Evolutionary conservation across 2,113 vertebrate genomes (phyloP).

Genomic region (Abramis brama): DNA sequence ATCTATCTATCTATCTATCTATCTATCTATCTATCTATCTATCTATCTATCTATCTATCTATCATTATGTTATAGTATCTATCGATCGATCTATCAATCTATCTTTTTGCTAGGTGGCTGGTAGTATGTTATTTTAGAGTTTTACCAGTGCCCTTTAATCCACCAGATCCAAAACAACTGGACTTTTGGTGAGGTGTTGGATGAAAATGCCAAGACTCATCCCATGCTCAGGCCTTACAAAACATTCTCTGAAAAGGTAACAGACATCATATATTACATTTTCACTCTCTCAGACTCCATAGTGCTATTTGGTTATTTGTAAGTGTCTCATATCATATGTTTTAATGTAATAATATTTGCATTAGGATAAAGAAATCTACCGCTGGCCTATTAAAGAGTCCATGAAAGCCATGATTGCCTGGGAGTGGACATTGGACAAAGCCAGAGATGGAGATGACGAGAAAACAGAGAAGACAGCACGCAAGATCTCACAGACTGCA

Average conservation of each 20-base stretch:
- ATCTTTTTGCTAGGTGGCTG: not conserved
- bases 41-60: too few species aligned
- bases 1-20: too few species aligned
- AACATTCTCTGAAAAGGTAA: conserved; percentile 94
- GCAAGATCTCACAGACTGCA: conserved; percentile 91
- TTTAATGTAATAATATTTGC: not conserved
- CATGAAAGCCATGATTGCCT: conserved; percentile 91
- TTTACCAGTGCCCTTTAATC: not conserved
- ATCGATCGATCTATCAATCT: too few species aligned
- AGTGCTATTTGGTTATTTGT: not conserved
- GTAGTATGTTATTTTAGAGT: not conserved
- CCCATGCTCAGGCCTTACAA: conserved; percentile 94
- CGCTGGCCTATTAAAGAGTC: conserved; percentile 96
- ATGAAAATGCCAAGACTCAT: conserved; percentile 89
- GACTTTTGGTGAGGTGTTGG: conserved; percentile 86
- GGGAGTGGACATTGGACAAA: conserved; percentile 94
- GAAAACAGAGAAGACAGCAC: conserved; percentile 84
- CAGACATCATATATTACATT: not conserved
- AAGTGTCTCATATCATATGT: not conserved
- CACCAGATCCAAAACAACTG: conserved; percentile 92
- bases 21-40: too few species aligned
- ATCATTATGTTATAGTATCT: too few species aligned
- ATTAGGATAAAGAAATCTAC: conserved; percentile 94
- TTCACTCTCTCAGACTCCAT: not conserved
- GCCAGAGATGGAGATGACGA: conserved; percentile 88